A percentile compares a stretch with the other conserved stretches of the same genome.
These are phyloP conservation scores for Aphyosemion australe DNA, from an alignment of 2,113 vertebrate species.

Conservation along the genomic window DNA sequence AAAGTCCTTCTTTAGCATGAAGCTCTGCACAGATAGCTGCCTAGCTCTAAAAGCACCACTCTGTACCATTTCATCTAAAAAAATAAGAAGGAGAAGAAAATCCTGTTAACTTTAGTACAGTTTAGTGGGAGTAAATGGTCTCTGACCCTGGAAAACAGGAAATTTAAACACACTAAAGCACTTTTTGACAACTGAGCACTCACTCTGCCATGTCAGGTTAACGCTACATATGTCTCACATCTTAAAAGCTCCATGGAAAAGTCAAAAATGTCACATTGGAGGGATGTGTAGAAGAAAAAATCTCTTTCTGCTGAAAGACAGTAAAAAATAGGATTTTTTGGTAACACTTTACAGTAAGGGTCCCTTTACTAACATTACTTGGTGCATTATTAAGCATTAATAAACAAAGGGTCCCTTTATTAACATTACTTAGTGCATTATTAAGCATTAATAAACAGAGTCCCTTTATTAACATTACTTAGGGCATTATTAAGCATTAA, in stretches of 20 bases:
- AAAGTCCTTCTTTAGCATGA: slow-evolving; percentile 54
- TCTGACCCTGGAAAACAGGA: slow-evolving; percentile 26
- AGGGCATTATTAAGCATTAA: too few species aligned
- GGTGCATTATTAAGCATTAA: too few species aligned
- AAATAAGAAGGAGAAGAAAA: slow-evolving; percentile 27
- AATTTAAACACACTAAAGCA: slow-evolving; percentile 38
- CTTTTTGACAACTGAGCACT: slow-evolving; percentile 48
- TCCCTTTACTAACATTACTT: too few species aligned
- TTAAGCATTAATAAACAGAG: too few species aligned
- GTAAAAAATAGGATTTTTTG: slow-evolving; percentile 6
- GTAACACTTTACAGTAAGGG: too few species aligned
- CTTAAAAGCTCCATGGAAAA: slow-evolving; percentile 18
- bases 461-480: too few species aligned
- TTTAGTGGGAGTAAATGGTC: slow-evolving; percentile 39
- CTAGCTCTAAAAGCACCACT: slow-evolving; percentile 27
- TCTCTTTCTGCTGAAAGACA: slow-evolving; percentile 6
- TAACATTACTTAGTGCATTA: too few species aligned
- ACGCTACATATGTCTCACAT: slow-evolving; percentile 35
- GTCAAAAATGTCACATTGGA: slow-evolving; percentile 7
- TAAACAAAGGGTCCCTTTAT: too few species aligned
- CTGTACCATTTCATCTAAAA: slow-evolving; percentile 36
- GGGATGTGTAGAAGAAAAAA: slow-evolving; percentile 10
- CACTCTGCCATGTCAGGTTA: slow-evolving; percentile 39
- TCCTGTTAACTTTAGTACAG: slow-evolving; percentile 50
- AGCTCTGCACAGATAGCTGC: slow-evolving; percentile 28